Evolutionary conservation across 2,113 vertebrate genomes (phyloP).

Genomic region (Amblyopsis rosae): DNA sequence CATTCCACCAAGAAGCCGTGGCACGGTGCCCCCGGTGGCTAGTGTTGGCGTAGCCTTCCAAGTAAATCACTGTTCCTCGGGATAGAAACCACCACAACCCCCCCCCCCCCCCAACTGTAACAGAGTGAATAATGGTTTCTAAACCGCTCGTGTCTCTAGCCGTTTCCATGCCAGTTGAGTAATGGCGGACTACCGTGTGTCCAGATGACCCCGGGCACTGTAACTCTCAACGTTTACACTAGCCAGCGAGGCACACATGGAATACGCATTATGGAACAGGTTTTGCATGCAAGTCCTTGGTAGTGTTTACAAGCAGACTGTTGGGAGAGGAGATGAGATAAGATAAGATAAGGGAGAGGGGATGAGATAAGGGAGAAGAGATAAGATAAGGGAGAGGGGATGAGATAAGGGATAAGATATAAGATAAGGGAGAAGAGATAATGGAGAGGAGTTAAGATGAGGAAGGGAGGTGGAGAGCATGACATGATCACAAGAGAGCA

Average conservation of each 20-base stretch:
- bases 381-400: not conserved
- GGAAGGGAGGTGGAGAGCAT: not conserved
- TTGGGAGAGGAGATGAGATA: conserved; percentile 13
- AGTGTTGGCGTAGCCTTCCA: not conserved
- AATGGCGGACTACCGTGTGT: not conserved
- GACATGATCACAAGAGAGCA: conserved; percentile 29
- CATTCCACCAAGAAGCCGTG: conserved; percentile 46
- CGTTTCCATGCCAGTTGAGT: not conserved
- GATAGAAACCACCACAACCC: not conserved
- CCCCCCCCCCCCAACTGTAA: not conserved
- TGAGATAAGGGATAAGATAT: no score
- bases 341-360: no score
- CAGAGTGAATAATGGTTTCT: not conserved
- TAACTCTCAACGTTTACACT: not conserved
- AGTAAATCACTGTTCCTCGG: conserved; percentile 1
- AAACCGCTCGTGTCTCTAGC: not conserved
- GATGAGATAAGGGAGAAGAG: not conserved
- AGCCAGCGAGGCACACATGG: not conserved
- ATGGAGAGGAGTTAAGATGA: not conserved
- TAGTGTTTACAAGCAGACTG: not conserved
- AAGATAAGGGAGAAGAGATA: not conserved
- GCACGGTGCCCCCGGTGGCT: conserved; percentile 39
- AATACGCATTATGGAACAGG: not conserved
- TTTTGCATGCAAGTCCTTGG: not conserved
- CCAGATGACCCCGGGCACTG: not conserved